Evolutionary conservation across 2,888 invertebrate genomes (phyloP), one percentile per base, ranked within the genome.

Genomic region (Bruchidius siliquastri): DNA sequence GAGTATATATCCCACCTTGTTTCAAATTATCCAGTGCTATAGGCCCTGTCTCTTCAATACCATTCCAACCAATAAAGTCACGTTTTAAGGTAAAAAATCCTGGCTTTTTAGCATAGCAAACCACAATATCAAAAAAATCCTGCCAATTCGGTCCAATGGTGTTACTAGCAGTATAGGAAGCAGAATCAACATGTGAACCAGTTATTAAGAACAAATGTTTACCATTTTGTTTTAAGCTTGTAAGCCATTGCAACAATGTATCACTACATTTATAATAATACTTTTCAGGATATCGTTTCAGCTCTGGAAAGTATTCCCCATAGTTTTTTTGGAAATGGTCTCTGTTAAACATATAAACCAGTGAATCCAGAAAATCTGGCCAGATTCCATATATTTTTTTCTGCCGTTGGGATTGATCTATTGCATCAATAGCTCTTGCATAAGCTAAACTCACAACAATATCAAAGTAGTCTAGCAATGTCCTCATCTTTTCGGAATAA

Each of bases 391-490:
- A 93, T n/a, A 79, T 76, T 67, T 72, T 71, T 70, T 73, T 75
- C 20, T 30, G 26, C 21, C 70, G 71, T 21, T 74, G 70, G 22
- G 81, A 72, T 73, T 79, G 76, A 80, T 94, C 93, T 0, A 92
- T 79, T 0, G 89, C 84, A 81, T 94, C 93, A 21, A 94, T 89
- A 20, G 90, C 87, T 79, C 91, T 88, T 0, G 92, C 93, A 85
- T 92, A 93, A 2, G 90, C 87, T 30, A 94, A 82, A 8, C 90
- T 88, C 0, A 89, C 88, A 0, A 92, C 90, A 83, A 91, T 90
- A 83, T 94, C 94, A 83, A 94, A 94, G 81, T 92, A 93, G 83
- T 94, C 94, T 68, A 93, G 86, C 49, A 93, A 86, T 4, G 92
- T 88, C 74, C 93, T 87, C 84, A 92, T 88, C 82, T 89, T 88